A percentile compares a stretch with the other conserved stretches of the same genome.
These are phyloP conservation scores for Drosophila phalerata DNA, from an alignment of 2,888 invertebrate species.

Conservation along the genomic window DNA sequence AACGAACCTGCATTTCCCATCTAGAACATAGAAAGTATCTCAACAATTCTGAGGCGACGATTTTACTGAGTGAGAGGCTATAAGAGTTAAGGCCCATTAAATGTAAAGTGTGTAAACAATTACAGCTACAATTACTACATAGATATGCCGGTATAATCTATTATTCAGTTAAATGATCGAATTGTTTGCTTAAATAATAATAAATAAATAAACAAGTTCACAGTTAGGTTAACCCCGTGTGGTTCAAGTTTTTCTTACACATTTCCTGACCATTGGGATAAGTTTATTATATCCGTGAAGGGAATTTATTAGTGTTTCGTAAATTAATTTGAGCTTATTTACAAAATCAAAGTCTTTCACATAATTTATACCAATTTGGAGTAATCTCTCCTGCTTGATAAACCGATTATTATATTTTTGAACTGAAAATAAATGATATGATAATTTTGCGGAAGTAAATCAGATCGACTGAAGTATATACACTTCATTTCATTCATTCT, in stretches of 20 bases:
- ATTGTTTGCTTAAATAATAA: constrained; percentile 12
- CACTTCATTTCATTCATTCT: neutral
- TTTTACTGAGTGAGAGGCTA: constrained; percentile 31
- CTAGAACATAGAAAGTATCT: constrained; percentile 27
- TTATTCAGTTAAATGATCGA: constrained; percentile 7
- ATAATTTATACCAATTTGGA: too few species aligned
- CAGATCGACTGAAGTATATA: neutral
- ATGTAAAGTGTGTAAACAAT: constrained; percentile 35
- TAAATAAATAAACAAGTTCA: constrained; percentile 16
- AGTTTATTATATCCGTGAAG: neutral
- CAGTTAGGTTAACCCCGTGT: neutral
- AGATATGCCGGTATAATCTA: neutral
- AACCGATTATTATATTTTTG: neutral
- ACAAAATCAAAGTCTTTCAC: neutral
- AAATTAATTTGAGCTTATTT: too few species aligned
- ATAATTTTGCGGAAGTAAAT: constrained; percentile 12
- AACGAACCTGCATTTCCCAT: constrained; percentile 24
- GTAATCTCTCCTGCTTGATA: neutral
- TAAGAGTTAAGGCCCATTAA: constrained; percentile 40
- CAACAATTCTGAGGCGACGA: constrained; percentile 18
- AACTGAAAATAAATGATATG: neutral
- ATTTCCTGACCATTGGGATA: neutral
- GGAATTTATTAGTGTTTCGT: neutral
- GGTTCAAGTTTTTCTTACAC: neutral
- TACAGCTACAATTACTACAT: constrained; percentile 17